Evolutionary conservation across 92 coral and sea anemone species (phyloP).

Genomic region (Parazoanthus swiftii): DNA sequence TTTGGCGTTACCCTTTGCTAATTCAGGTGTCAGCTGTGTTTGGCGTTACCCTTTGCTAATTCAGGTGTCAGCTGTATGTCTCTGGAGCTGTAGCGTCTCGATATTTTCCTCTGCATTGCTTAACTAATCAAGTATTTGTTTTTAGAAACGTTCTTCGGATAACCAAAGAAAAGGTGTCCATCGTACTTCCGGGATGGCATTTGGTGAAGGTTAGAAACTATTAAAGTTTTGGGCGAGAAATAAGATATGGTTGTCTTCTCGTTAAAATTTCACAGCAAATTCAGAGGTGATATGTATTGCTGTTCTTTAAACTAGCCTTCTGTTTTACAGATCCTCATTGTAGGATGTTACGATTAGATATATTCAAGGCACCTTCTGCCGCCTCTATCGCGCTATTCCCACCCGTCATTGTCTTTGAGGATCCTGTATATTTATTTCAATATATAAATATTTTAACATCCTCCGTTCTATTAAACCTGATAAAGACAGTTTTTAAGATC

Average conservation of each 20-base stretch:
- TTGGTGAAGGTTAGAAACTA: constrained; percentile 58
- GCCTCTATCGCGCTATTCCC: no score
- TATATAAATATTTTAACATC: neutral
- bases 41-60: neutral
- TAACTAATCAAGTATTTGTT: neutral
- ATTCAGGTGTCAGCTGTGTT: neutral
- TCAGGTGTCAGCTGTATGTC: neutral
- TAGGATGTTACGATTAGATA: no score
- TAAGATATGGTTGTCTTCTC: no score
- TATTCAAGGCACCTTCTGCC: no score
- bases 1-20: neutral
- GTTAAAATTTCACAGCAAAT: no score
- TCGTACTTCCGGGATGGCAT: constrained; percentile 86
- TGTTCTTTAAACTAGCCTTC: no score
- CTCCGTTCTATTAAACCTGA: no score
- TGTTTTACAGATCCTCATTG: no score
- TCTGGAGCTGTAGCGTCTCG: neutral
- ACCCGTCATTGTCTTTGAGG: neutral
- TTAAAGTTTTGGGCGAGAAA: neutral
- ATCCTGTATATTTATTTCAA: neutral
- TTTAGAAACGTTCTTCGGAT: constrained; percentile 67
- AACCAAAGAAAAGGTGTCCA: constrained; percentile 72
- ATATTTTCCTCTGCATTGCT: neutral
- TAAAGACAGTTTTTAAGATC: no score
- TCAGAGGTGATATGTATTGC: no score